Percentiles rank a stretch among this genome's conserved stretches.
Evolutionary conservation across 2,113 vertebrate species (phyloP).

Genomic region (Phalacrocorax carbo): DNA sequence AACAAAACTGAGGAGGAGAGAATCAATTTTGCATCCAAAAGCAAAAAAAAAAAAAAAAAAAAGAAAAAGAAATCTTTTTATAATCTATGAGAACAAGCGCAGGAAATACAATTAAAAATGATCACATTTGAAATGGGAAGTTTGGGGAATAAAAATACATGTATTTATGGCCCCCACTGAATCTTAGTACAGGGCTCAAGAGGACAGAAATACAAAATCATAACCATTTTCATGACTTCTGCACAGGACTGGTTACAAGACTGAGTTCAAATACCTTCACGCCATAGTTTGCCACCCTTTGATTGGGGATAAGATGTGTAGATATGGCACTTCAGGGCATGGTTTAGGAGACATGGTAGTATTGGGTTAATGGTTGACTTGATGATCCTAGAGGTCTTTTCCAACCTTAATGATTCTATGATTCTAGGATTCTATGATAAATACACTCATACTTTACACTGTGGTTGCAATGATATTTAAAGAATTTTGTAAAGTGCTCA

Average conservation of each 20-base stretch:
- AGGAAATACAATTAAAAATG: not conserved
- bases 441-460: not conserved
- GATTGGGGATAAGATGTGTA: not conserved
- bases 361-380: no score
- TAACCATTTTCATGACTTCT: not conserved
- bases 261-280: not conserved
- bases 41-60: not conserved
- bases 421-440: not conserved
- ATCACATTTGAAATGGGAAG: not conserved
- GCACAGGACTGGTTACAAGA: not conserved
- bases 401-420: no score
- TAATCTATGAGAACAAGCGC: not conserved
- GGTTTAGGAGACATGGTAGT: no score
- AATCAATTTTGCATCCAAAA: not conserved
- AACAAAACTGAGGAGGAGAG: not conserved
- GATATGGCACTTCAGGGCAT: no score
- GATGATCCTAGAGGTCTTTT: no score
- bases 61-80: not conserved
- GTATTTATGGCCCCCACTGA: not conserved
- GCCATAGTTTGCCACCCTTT: not conserved
- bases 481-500: not conserved
- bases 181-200: not conserved
- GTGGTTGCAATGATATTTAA: not conserved
- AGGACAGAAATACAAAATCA: not conserved
- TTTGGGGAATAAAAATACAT: not conserved